These are phyloP conservation scores for Megamerina dolium DNA, from an alignment of 2,888 invertebrate genomes.

Conservation along the genomic window DNA sequence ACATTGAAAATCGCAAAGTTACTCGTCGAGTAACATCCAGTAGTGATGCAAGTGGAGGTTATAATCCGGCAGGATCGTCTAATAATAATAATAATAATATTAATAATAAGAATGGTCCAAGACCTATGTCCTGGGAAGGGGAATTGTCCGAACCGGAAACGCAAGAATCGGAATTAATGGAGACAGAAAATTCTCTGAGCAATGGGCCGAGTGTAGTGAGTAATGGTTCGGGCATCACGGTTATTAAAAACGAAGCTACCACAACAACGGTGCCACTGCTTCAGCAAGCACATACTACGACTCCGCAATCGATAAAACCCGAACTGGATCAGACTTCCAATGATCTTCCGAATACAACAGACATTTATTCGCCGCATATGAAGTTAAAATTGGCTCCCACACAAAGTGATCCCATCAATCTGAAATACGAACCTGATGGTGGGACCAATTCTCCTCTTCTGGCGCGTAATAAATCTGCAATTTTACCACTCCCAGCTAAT, in stretches of 20 bases:
- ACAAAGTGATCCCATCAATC: slow-evolving; percentile 47
- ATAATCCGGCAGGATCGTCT: slow-evolving; percentile 7
- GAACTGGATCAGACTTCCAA: slow-evolving; percentile 38
- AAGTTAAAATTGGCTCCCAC: slow-evolving; percentile 33
- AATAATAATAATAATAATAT: not conserved
- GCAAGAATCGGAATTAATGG: slow-evolving; percentile 50
- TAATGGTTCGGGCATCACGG: slow-evolving; percentile 23
- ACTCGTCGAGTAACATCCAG: slow-evolving; percentile 52
- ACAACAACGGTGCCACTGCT: slow-evolving; percentile 20
- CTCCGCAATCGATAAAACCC: slow-evolving; percentile 27
- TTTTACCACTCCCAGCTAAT: slow-evolving; percentile 63
- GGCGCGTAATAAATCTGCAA: slow-evolving; percentile 56
- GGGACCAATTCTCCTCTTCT: slow-evolving; percentile 61
- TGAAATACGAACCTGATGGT: slow-evolving; percentile 42
- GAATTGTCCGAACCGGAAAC: slow-evolving; percentile 80
- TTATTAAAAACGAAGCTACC: slow-evolving; percentile 36
- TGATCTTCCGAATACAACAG: slow-evolving; percentile 27
- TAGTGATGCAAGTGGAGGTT: slow-evolving; percentile 5
- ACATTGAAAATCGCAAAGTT: slow-evolving; percentile 50
- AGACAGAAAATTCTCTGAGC: slow-evolving; percentile 41
- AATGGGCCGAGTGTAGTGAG: slow-evolving; percentile 14
- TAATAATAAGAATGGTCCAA: slow-evolving; percentile 50
- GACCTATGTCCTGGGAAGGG: slow-evolving; percentile 95
- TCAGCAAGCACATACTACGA: slow-evolving; percentile 7
- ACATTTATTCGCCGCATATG: slow-evolving; percentile 12